A percentile compares a stretch with the other conserved stretches of the same genome.
phyloP scores from a whole-genome alignment of 2,888 invertebrate species.

The Branchipolynoe longqiensis region DNA sequence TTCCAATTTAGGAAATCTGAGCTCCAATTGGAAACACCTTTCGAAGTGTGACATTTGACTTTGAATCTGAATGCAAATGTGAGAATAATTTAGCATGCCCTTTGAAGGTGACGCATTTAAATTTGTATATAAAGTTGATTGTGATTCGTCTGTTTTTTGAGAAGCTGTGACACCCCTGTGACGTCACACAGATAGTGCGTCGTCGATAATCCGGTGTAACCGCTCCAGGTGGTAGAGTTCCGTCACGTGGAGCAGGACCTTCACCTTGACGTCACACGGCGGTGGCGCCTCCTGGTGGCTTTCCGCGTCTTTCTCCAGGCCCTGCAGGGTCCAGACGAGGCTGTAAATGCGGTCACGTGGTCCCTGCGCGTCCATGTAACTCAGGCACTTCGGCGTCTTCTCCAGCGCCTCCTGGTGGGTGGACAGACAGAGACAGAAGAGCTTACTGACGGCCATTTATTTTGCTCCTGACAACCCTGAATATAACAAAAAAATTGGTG shows the following conservation, averaged over 20 bases:
- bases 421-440: not conserved
- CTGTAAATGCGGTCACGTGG: conserved; percentile 12
- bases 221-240: conserved; percentile 1
- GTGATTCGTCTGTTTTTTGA: not conserved
- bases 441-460: no score
- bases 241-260: not conserved
- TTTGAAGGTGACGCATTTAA: not conserved
- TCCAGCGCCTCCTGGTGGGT: not conserved
- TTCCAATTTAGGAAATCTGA: no score
- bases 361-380: not conserved
- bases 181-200: not conserved
- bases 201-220: not conserved
- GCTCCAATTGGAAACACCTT: not conserved
- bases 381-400: not conserved
- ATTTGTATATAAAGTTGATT: not conserved
- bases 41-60: not conserved
- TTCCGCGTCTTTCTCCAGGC: not conserved
- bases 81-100: not conserved
- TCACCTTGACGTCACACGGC: not conserved
- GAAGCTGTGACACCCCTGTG: not conserved
- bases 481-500: no score
- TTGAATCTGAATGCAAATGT: not conserved
- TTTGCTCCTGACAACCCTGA: no score
- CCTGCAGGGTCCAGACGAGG: conserved; percentile 4
- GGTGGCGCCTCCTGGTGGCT: not conserved